Evolutionary conservation across 2,888 invertebrate species (phyloP).

Genomic region (Trimorus sp.): DNA sequence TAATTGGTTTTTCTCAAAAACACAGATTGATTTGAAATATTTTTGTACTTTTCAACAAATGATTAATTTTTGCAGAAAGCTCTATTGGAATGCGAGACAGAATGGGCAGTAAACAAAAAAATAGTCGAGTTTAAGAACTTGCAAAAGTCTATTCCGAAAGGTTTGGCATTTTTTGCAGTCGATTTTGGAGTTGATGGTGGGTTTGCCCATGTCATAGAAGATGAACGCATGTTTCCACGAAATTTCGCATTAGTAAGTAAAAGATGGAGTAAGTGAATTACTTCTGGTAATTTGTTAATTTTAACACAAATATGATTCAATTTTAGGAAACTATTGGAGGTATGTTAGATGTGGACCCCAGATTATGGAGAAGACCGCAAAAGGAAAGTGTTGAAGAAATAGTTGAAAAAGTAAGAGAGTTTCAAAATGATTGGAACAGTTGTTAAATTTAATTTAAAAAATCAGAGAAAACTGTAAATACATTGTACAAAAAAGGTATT

Average conservation of each 20-base stretch:
- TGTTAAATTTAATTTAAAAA: slow-evolving; percentile 81
- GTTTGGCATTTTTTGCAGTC: slow-evolving; percentile 96
- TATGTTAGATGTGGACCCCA: slow-evolving; percentile 93
- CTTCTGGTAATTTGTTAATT: not conserved
- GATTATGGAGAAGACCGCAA: slow-evolving; percentile 92
- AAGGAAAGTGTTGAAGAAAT: slow-evolving; percentile 89
- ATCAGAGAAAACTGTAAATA: too few relatives aligned
- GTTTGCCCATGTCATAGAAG: slow-evolving; percentile 98
- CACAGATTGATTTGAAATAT: too few relatives aligned
- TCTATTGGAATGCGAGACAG: slow-evolving; percentile 95
- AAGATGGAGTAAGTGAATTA: not conserved
- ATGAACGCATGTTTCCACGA: slow-evolving; percentile 91
- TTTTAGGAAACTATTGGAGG: slow-evolving; percentile 95
- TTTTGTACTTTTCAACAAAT: slow-evolving; percentile 1
- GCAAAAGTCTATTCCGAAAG: slow-evolving; percentile 92
- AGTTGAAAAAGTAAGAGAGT: slow-evolving; percentile 88
- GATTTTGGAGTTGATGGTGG: slow-evolving; percentile 96
- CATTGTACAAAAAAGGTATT: too few relatives aligned
- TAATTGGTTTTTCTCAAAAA: too few relatives aligned
- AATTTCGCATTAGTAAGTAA: slow-evolving; percentile 87
- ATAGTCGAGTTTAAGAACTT: slow-evolving; percentile 87
- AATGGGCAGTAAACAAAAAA: slow-evolving; percentile 98
- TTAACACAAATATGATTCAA: slow-evolving; percentile 18
- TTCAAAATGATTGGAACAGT: slow-evolving; percentile 87
- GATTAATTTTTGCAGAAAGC: slow-evolving; percentile 86